phyloP scores from a whole-genome alignment of 2,113 vertebrate species.

The Melanerpes aurifrons region DNA sequence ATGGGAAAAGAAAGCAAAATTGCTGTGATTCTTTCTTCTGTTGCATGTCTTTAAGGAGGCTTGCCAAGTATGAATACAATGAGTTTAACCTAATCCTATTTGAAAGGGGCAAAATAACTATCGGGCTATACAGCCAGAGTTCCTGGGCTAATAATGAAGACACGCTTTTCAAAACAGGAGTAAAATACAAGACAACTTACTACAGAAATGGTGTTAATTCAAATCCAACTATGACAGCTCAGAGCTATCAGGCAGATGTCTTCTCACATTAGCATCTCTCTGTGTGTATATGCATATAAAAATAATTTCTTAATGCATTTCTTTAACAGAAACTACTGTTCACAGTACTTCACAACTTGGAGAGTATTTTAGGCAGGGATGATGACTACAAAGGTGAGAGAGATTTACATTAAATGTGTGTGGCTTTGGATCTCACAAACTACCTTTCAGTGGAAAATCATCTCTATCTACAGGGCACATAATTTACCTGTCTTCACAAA shows the following conservation, averaged over 20 bases:
- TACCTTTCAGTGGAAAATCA: constrained; percentile 19
- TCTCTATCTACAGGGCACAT: neutral
- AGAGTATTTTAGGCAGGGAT: neutral
- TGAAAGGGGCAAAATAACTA: neutral
- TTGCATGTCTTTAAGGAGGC: neutral
- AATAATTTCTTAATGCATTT: constrained; percentile 30
- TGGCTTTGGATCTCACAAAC: neutral
- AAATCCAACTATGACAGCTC: neutral
- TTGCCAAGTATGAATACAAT: neutral
- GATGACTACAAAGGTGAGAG: constrained; percentile 29
- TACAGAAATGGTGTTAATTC: neutral
- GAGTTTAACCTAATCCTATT: neutral
- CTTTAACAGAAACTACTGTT: neutral
- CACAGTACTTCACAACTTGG: neutral
- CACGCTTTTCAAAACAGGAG: neutral
- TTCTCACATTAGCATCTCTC: constrained; percentile 2
- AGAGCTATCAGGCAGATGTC: constrained; percentile 3
- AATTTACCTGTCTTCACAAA: constrained; percentile 49
- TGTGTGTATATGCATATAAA: neutral
- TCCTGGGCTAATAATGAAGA: neutral
- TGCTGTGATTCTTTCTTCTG: neutral
- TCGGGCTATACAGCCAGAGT: neutral
- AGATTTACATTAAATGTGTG: constrained; percentile 1
- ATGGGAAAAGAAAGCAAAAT: neutral
- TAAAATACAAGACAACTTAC: neutral